Base-by-base conservation (phyloP, 2,888 invertebrate species). In the Lutraria lutraria region DNA sequence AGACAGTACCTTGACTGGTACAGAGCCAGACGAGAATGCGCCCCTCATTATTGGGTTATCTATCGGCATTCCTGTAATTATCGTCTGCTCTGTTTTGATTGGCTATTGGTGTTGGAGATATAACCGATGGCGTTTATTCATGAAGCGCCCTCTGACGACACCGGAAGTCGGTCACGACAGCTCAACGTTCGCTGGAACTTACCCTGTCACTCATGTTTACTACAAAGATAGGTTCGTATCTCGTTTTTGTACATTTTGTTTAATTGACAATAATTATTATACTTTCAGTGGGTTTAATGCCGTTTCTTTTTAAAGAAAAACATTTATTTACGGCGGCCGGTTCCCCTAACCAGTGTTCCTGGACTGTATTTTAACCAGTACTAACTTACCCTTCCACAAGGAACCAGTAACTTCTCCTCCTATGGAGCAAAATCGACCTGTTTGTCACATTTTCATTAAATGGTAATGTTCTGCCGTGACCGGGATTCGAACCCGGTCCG, bases 201-300 rank as follows among this genome's bases (percentile, higher is more conserved):
- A 94, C 79, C 94, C 94, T 0, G 91, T 94, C 21, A 94, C 94
- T 13, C 90, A 89, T 80, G 86, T 92, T 53, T 94, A 94, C 86
- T 94, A 94, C 88, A 93, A 92, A 84, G 87, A 88, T 19, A 90
- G 83, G 88, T 93, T 87, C 60, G 88, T 25, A 19, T 68, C 25
- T 0, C 25, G 43, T 25, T 68, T 12, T 60, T 60, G 60, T 60
- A 19, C 1, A n/a, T n/a, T n/a, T n/a, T n/a, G n/a, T n/a, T n/a
- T n/a, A n/a, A n/a, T n/a, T n/a, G n/a, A n/a, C n/a, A n/a, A n/a
- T n/a, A n/a, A n/a, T n/a, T n/a, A n/a, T n/a, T n/a, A n/a, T n/a
- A n/a, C n/a, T n/a, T n/a, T n/a, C n/a, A n/a, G n/a, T n/a, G n/a
- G n/a, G n/a, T n/a, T n/a, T n/a, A n/a, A n/a, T n/a, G n/a, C n/a